Percentiles rank a stretch among this genome's conserved stretches.
Conservation (phyloP, 2,888 invertebrate genomes). For the Hemithea aestivaria region DNA sequence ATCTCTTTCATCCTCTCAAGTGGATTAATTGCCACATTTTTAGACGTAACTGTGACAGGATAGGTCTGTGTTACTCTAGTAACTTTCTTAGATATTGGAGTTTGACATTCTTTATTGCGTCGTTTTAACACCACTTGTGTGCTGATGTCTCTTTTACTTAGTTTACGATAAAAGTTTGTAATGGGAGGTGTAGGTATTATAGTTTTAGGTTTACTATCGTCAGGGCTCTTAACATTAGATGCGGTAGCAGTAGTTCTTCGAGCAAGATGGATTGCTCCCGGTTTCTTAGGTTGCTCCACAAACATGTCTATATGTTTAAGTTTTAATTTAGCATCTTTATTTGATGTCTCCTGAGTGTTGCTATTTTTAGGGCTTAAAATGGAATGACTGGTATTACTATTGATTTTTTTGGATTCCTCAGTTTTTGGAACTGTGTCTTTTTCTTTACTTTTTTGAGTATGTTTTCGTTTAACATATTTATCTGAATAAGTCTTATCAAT, state of each 20-base stretch:
- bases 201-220: constrained; percentile 37
- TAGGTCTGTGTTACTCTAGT: constrained; percentile 52
- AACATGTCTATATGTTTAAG: constrained; percentile 67
- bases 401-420: constrained; percentile 37
- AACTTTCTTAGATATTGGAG: constrained; percentile 38
- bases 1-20: constrained; percentile 80
- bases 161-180: constrained; percentile 29
- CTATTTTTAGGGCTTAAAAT: constrained; percentile 49
- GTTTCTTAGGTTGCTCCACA: constrained; percentile 52
- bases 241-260: constrained; percentile 54
- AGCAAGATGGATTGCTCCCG: constrained; percentile 41
- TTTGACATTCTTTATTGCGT: constrained; percentile 49
- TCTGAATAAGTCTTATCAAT: constrained; percentile 54
- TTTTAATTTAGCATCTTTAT: constrained; percentile 54
- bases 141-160: constrained; percentile 36
- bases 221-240: constrained; percentile 31
- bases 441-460: constrained; percentile 41
- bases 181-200: constrained; percentile 24
- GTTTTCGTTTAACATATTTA: constrained; percentile 68
- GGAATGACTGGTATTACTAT: constrained; percentile 50
- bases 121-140: constrained; percentile 48
- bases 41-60: constrained; percentile 20
- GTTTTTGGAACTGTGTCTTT: constrained; percentile 11
- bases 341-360: constrained; percentile 34
- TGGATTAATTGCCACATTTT: constrained; percentile 32